These are phyloP conservation scores for Cheilinus undulatus DNA, from an alignment of 2,113 vertebrate genomes.

Conservation along the genomic window DNA sequence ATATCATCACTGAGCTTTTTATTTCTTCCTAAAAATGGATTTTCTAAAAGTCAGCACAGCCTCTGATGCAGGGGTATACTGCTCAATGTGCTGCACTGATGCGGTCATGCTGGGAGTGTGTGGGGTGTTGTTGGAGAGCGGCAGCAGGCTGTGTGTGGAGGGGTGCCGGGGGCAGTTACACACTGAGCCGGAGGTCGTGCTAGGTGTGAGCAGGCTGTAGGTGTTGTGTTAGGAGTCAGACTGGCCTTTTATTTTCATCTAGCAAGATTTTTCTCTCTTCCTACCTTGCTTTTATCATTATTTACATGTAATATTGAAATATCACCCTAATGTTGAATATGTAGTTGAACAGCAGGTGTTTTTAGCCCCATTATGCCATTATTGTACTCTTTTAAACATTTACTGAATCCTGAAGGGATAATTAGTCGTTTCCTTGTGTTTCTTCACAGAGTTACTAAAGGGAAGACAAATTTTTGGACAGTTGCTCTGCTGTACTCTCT, in stretches of 20 bases:
- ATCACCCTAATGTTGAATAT: too few species aligned
- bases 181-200: conserved; percentile 37
- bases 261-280: neutral
- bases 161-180: conserved; percentile 4
- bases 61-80: conserved; percentile 25
- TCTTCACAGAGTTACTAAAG: neutral
- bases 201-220: conserved; percentile 22
- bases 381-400: conserved; percentile 18
- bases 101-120: conserved; percentile 20
- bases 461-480: neutral
- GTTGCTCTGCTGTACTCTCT: conserved; percentile 30
- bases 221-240: conserved; percentile 10
- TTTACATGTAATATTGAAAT: too few species aligned
- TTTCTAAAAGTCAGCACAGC: neutral
- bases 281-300: neutral
- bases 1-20: neutral
- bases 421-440: conserved; percentile 35
- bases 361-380: conserved; percentile 22
- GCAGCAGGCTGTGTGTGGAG: conserved; percentile 10
- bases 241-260: neutral
- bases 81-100: conserved; percentile 20
- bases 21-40: conserved; percentile 21
- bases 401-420: conserved; percentile 41
- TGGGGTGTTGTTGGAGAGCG: neutral
- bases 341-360: neutral